These are phyloP conservation scores for Acrobasis consociella DNA, from an alignment of 2,888 invertebrate genomes.

Conservation along the genomic window DNA sequence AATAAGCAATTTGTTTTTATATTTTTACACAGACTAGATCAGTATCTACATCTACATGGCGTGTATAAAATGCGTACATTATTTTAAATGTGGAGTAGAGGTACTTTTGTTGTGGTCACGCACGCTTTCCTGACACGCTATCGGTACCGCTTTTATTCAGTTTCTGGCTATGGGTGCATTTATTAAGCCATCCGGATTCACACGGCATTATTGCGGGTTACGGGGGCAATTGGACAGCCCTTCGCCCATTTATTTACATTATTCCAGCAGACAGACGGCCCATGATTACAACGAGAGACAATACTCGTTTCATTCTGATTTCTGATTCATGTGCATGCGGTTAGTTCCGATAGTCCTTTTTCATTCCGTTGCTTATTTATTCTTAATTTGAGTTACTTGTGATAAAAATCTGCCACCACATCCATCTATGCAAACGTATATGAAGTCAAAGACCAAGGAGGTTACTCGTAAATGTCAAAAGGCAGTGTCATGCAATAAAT, in stretches of 20 bases:
- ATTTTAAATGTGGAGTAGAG: conserved; percentile 1
- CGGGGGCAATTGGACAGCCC: conserved; percentile 7
- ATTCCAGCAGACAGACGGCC: not conserved
- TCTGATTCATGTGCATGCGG: not conserved
- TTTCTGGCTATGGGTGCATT: conserved; percentile 19
- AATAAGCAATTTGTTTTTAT: not conserved
- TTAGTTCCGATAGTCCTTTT: not conserved
- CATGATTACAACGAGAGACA: not conserved
- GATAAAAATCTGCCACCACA: too few species aligned
- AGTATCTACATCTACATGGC: not conserved
- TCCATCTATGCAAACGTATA: too few species aligned
- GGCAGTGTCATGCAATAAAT: too few species aligned
- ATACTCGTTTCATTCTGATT: not conserved
- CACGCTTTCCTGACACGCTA: conserved; percentile 18
- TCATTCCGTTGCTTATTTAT: too few species aligned
- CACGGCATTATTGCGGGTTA: conserved; percentile 6
- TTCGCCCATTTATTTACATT: conserved; percentile 17
- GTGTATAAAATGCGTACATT: conserved; percentile 7
- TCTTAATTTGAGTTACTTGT: too few species aligned
- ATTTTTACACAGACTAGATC: not conserved
- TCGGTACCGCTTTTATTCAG: conserved; percentile 2
- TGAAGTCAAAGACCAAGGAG: too few species aligned
- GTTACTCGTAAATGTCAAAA: too few species aligned
- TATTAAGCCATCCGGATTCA: conserved; percentile 20
- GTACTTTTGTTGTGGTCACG: conserved; percentile 24